Evolutionary conservation across 1,140 invertebrate species (phyloP), one percentile per base, ranked within the genome.

Genomic region (Brachionus sp.): DNA sequence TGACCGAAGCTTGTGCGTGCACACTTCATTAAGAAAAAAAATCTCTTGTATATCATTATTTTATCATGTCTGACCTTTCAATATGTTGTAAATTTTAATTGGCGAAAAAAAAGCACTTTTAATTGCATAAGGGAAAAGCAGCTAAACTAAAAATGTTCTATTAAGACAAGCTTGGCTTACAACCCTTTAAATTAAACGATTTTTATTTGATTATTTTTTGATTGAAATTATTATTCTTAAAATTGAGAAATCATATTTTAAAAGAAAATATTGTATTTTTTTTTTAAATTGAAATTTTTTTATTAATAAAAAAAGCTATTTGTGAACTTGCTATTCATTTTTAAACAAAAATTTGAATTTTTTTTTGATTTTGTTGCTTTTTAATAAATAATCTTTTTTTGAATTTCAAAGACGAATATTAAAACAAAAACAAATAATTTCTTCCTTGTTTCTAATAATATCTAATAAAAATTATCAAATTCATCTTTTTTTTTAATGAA

Each of bases 341-440:
- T 66, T 66, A 33, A 33, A 33, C 3, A 66, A 66, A n/a, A 39
- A 37, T 70, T n/a, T n/a, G n/a, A n/a, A n/a, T n/a, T n/a, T n/a
- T n/a, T n/a, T 70, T 70, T 70, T 70, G 37, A 70, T 16, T 39
- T 70, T 70, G 66, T 70, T 70, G 66, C 66, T 70, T 70, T 70
- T 70, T 70, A 35, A 1, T 66, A 16, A 37, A 37, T 70, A 13
- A 44, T 19, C 37, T 70, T 39, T 70, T 39, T 70, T 70, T 39
- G 5, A 3, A 2, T 39, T 35, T 70, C n/a, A 2, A 44, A 70
- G 35, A 39, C 33, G 35, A 19, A 70, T 70, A 19, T 39, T 37
- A 37, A 37, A 70, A 42, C 29, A 70, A 70, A 70, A 70, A 37
- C 7, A 70, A 37, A 39, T 19, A 39, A 70, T 19, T 42, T 70